Evolutionary conservation across 2,797 vertebrate species (phyloP), one percentile per base, ranked within the genome.

Genomic region (Hybognathus amarus): DNA sequence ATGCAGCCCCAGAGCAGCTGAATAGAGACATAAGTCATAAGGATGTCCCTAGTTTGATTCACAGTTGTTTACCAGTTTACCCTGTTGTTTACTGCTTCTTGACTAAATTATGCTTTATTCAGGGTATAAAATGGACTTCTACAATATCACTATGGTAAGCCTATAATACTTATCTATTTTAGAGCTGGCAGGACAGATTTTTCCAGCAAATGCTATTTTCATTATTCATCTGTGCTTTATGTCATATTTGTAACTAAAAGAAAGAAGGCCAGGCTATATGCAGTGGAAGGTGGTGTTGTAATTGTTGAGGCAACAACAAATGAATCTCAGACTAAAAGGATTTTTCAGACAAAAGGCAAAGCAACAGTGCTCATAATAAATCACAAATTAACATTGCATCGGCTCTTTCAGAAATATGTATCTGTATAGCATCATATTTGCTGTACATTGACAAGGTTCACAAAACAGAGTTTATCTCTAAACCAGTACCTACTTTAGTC

Each of bases 31-130:
- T 24, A 36, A 52, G 33, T 79, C 42, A 27, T 30, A 59, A 20
- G 50, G 69, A 38, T 68, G 15, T 47, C 64, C 64, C 9, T 20
- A 59, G 52, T 80, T 81, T 73, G 40, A 73, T 70, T 73, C 64
- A 73, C 27, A 73, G 79, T 36, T 47, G 45, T 71, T 18, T 18
- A 42, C 18, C 3, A 40, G 47, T 80, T 42, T n/a, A 69, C 6
- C n/a, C 12, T 20, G 36, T 2, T 42, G 30, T 81, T 22, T 24
- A 74, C 24, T 45, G 42, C 30, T 70, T 52, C 45, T 70, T 52
- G 73, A 63, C 42, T 66, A 52, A 24, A 30, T 24, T 0, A 47
- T 36, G 27, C 24, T 59, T 71, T 30, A 13, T 5, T 13, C 17
- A 0, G 24, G 38, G 18, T 18, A 63, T 61, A 69, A n/a, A 70